Conservation (phyloP, 2,888 invertebrate species). For the Andrena bucephala region DNA sequence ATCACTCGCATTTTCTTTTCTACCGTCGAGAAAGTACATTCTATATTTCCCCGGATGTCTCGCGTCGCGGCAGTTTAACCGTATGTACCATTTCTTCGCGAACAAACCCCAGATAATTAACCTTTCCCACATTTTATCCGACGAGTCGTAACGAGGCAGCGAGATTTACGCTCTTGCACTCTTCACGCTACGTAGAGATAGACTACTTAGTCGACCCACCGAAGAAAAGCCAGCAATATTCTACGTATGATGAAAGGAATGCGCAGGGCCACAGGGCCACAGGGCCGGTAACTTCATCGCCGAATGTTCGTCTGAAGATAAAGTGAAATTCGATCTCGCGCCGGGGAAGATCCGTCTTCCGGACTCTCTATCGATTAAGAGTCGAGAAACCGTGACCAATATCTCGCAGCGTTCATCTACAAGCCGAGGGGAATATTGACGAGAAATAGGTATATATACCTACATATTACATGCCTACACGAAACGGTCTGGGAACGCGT, state of each 20-base stretch:
- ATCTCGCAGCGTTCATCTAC: background rate
- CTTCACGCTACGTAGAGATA: too few species aligned
- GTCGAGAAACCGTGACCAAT: background rate
- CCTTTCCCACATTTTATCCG: constrained; percentile 11
- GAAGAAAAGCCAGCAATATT: too few species aligned
- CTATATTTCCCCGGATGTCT: constrained; percentile 62
- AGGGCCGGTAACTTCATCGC: background rate
- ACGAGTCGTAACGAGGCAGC: background rate
- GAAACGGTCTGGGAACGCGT: constrained; percentile 13
- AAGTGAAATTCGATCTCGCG: constrained; percentile 24
- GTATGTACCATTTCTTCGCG: constrained; percentile 52
- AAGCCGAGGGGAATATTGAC: background rate
- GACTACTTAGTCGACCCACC: too few species aligned
- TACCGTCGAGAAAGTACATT: constrained; percentile 69
- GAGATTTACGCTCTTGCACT: constrained; percentile 1
- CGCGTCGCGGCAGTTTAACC: constrained; percentile 38
- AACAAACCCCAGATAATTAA: constrained; percentile 53
- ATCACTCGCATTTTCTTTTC: constrained; percentile 70
- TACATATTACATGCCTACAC: background rate
- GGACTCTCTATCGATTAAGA: constrained; percentile 1
- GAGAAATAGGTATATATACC: background rate
- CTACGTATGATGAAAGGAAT: too few species aligned
- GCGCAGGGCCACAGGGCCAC: too few species aligned
- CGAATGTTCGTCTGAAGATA: background rate
- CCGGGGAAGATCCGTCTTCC: constrained; percentile 6